These are phyloP conservation scores for Arvicanthis niloticus DNA, from an alignment of 2,113 vertebrate genomes.

Conservation along the genomic window DNA sequence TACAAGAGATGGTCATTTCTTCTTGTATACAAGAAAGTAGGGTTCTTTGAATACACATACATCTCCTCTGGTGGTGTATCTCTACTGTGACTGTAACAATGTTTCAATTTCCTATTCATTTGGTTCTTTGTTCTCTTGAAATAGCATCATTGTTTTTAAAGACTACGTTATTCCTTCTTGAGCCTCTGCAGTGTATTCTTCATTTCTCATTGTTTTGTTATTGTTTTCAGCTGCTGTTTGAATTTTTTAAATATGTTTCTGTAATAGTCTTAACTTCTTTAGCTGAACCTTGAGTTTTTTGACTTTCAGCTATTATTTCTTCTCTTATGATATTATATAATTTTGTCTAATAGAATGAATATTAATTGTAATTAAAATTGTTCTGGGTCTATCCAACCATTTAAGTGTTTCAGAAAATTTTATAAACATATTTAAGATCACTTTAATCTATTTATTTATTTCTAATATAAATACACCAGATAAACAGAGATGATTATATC, in stretches of 20 bases:
- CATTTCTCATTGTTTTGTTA: neutral
- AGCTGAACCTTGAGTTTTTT: neutral
- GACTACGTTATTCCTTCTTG: neutral
- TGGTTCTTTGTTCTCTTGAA: neutral
- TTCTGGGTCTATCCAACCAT: neutral
- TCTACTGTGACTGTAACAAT: neutral
- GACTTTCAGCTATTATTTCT: neutral
- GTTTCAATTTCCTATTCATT: neutral
- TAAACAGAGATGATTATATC: neutral
- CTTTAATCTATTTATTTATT: slow-evolving; percentile 7
- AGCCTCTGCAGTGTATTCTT: neutral
- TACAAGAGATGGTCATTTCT: slow-evolving; percentile 4
- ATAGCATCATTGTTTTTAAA: neutral
- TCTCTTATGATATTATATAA: neutral
- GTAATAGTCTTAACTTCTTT: neutral
- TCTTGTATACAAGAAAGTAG: neutral
- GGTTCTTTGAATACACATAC: neutral
- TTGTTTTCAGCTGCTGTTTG: neutral
- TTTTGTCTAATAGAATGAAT: neutral
- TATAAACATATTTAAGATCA: neutral
- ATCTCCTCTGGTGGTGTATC: neutral
- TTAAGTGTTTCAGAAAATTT: neutral
- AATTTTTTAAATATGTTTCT: neutral
- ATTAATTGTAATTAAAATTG: neutral
- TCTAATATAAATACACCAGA: neutral